These are phyloP conservation scores for Opisthocomus hoazin DNA, from an alignment of 2,113 vertebrate genomes.

Conservation along the genomic window DNA sequence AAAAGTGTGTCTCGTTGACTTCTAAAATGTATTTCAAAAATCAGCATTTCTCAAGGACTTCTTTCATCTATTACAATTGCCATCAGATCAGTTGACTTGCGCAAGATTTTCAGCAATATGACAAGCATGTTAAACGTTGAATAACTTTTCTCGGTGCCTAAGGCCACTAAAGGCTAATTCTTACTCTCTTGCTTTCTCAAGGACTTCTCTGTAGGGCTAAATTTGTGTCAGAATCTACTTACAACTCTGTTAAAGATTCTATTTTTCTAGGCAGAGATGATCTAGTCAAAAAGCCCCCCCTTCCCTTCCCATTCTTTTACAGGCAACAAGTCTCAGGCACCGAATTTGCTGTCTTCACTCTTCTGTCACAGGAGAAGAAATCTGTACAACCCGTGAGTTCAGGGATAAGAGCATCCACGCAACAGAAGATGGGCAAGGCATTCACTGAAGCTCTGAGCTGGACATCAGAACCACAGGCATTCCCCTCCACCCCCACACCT, in stretches of 20 bases:
- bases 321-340: not conserved
- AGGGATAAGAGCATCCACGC: not conserved
- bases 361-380: not conserved
- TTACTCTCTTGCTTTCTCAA: not conserved
- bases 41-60: not conserved
- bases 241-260: not conserved
- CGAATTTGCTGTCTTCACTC: not conserved
- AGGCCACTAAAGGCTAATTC: not conserved
- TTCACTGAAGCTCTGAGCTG: not conserved
- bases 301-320: not conserved
- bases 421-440: not conserved
- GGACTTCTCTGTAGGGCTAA: not conserved
- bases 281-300: not conserved
- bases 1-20: not conserved
- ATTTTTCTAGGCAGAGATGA: not conserved
- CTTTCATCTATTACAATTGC: not conserved
- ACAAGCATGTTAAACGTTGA: not conserved
- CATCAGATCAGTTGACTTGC: not conserved
- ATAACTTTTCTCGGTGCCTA: not conserved
- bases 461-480: accelerated
- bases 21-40: not conserved
- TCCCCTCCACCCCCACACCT: too few relatives aligned
- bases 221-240: not conserved
- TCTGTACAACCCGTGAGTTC: not conserved
- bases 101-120: not conserved